These are phyloP conservation scores for Macrosteles quadrilineatus DNA, from an alignment of 1,140 invertebrate genomes.

Conservation along the genomic window DNA sequence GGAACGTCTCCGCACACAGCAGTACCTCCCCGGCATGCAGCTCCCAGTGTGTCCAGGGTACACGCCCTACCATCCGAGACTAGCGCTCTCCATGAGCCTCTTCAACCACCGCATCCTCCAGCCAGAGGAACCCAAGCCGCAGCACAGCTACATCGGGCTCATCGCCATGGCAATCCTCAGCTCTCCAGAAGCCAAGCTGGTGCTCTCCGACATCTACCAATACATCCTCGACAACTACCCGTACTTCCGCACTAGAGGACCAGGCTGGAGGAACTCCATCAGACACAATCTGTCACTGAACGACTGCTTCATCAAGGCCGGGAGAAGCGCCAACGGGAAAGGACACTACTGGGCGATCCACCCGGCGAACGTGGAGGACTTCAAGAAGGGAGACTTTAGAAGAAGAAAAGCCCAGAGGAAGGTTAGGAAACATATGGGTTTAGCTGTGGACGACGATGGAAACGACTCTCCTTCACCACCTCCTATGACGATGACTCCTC, in stretches of 20 bases:
- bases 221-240: conserved; percentile 97
- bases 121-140: conserved; percentile 91
- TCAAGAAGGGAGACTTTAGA: conserved; percentile 92
- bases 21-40: conserved; percentile 48
- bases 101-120: conserved; percentile 70
- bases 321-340: conserved; percentile 94
- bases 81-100: conserved; percentile 67
- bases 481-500: conserved; percentile 66
- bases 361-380: conserved; percentile 96
- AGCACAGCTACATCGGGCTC: conserved; percentile 94
- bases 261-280: conserved; percentile 97
- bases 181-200: conserved; percentile 90
- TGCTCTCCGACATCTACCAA: conserved; percentile 97
- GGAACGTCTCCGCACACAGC: conserved; percentile 65
- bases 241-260: conserved; percentile 91
- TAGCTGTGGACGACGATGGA: conserved; percentile 93
- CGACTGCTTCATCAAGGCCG: conserved; percentile 98
- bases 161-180: conserved; percentile 98
- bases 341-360: conserved; percentile 99
- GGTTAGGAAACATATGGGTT: conserved; percentile 93
- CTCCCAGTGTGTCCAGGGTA: conserved; percentile 51
- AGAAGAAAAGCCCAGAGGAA: conserved; percentile 94
- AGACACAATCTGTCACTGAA: conserved; percentile 97
- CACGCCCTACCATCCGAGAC: conserved; percentile 58
- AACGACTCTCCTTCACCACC: conserved; percentile 90